Evolutionary conservation across 2,113 vertebrate species (phyloP), one percentile per base, ranked within the genome.

Genomic region (Calidris pugnax): DNA sequence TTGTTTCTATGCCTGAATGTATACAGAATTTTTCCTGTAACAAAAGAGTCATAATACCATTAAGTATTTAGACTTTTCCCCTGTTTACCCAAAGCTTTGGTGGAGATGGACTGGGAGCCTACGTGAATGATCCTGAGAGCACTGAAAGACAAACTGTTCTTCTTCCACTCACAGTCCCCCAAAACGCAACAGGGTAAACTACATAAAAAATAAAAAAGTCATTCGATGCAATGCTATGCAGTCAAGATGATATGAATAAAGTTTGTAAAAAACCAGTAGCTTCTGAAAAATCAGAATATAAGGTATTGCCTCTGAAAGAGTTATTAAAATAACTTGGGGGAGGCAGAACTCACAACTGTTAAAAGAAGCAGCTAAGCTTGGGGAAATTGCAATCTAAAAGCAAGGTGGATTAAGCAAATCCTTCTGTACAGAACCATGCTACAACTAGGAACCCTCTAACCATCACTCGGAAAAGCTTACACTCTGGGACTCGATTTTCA

Each of bases 321-420:
- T 91, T 95, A 92, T 95, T 97, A 85, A 92, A 93, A 96, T 89
- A 96, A 90, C 85, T 93, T 81, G 2, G n/a, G 68, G 48, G 43
- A 79, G 53, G 89, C 24, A 87, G 81, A 95, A 95, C 57, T 95
- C 94, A 87, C 84, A 95, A 97, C 87, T 97, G 94, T 96, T 96
- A 94, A 97, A 96, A 92, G 94, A 92, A 96, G 96, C 89, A 87
- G 91, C 89, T 97, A 96, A 97, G 94, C 96, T 94, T 97, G 96
- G 89, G 93, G 85, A 97, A 97, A 97, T 93, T 96, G 96, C 89
- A 97, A 96, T 97, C 96, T 96, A 95, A 96, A 95, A 95, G 96
- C 94, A 97, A 97, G 94, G 96, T 92, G 89, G 97, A 95, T 95
- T 97, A 97, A 97, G 94, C 96, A 97, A 97, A 96, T 97, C 95